Conservation (phyloP, 2,113 vertebrate species). For the Anoura caudifer region DNA sequence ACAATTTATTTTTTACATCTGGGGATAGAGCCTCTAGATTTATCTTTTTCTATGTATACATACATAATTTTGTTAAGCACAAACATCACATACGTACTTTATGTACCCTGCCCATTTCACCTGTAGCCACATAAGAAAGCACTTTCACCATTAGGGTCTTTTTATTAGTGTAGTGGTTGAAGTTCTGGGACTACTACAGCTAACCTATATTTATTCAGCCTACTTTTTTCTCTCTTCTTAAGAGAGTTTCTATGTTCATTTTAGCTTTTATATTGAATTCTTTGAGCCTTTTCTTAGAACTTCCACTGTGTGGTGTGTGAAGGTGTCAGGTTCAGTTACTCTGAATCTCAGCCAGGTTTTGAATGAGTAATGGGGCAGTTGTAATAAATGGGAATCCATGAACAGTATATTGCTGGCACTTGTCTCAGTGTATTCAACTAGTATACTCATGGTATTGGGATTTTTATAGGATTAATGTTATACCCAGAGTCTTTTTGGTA, state of each 20-base stretch:
- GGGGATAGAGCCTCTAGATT: neutral
- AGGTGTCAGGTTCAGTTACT: constrained; percentile 10
- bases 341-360: constrained; percentile 24
- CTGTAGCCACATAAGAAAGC: neutral
- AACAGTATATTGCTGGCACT: neutral
- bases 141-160: neutral
- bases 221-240: neutral
- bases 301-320: neutral
- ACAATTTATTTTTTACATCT: constrained; percentile 9
- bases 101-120: neutral
- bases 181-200: neutral
- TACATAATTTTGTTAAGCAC: neutral
- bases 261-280: constrained; percentile 16
- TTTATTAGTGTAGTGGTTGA: neutral
- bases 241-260: neutral
- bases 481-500: neutral
- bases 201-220: neutral
- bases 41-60: neutral
- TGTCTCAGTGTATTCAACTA: neutral
- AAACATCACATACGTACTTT: neutral
- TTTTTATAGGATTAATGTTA: constrained; percentile 14
- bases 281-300: constrained; percentile 8
- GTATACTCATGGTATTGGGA: neutral
- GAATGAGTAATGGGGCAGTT: constrained; percentile 32
- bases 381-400: neutral